Base-by-base conservation (phyloP, 2,797 vertebrate genomes). In the Cynopterus sphinx region DNA sequence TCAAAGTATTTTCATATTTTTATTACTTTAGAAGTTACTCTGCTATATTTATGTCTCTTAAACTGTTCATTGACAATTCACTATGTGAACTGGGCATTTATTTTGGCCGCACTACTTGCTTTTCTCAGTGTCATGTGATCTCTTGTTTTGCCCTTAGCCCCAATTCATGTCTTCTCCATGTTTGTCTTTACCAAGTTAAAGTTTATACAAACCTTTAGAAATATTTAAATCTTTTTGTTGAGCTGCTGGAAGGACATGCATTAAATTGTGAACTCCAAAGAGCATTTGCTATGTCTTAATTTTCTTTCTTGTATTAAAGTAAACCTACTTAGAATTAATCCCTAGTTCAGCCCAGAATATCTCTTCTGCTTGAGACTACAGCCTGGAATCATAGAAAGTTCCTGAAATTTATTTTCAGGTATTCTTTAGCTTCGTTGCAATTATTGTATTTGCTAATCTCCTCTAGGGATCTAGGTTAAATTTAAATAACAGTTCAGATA, bases 1-100 rank as follows among this genome's bases (percentile, higher is more conserved):
- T 95, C 78, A 87, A 88, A 91, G 65, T 83, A 87, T 77, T 96
- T 96, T 89, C 82, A 79, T 90, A 65, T 92, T 97, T 98, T 84
- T 91, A 74, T 96, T 95, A 86, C 77, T 73, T 71, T 67, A 93
- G 84, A 85, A 92, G 51, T 90, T 93, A 46, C 61, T 75, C 63
- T 46, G 49, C 67, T 81, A 3, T 74, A 78, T 81, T n/a, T 97
- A 82, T 87, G 65, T 65, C 75, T 94, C 36, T 65, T 85, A 41
- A 71, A 86, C 61, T 77, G 43, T 82, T 77, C 92, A 26, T 19
- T 90, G 83, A 90, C 43, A 78, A 15, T 77, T 94, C 41, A 19
- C 53, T 10, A 1, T 81, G 51, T 95, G 75, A 95, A 4, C 74
- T 82, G 26, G 21, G 43, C 36, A 3, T 87, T 26, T 65, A 19